A percentile compares a stretch with the other conserved stretches of the same genome.
Evolutionary conservation across 2,113 vertebrate genomes (phyloP).

Genomic region (Pterophyllum scalare): DNA sequence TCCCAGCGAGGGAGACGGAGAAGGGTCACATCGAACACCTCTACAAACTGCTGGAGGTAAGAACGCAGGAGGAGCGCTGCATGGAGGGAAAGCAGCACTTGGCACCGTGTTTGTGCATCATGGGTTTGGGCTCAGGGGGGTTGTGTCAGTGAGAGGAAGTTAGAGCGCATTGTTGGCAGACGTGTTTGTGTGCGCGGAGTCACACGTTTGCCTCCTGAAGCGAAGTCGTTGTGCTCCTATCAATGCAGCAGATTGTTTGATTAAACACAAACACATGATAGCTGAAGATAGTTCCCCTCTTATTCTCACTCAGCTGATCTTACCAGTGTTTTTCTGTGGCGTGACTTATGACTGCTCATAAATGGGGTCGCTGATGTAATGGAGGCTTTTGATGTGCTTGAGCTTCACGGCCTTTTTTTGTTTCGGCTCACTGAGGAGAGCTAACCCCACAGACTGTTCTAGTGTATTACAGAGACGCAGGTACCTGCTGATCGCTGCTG

Average conservation of each 20-base stretch:
- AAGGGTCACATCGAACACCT: constrained; percentile 90
- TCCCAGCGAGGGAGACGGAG: constrained; percentile 90
- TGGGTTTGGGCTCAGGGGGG: constrained; percentile 35
- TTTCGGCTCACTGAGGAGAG: neutral
- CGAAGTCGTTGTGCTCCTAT: neutral
- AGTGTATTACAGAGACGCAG: fast-evolving
- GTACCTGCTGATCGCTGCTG: neutral
- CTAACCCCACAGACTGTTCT: neutral
- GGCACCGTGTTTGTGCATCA: constrained; percentile 48
- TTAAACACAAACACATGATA: constrained; percentile 37
- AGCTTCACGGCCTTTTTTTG: neutral
- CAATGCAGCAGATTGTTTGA: constrained; percentile 41
- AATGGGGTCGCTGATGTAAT: constrained; percentile 4
- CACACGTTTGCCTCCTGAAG: constrained; percentile 34
- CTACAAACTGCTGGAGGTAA: constrained; percentile 95
- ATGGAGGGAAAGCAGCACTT: neutral
- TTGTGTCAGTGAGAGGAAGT: neutral
- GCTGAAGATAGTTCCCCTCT: neutral
- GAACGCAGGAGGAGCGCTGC: neutral
- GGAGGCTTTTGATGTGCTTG: neutral
- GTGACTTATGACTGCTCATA: constrained; percentile 12
- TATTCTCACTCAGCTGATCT: constrained; percentile 59
- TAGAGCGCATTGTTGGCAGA: neutral
- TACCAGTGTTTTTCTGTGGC: neutral
- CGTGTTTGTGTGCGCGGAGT: neutral